A percentile compares a stretch with the other conserved stretches of the same genome.
phyloP scores from a whole-genome alignment of 2,888 invertebrate species.

The Punctoribates punctum region DNA sequence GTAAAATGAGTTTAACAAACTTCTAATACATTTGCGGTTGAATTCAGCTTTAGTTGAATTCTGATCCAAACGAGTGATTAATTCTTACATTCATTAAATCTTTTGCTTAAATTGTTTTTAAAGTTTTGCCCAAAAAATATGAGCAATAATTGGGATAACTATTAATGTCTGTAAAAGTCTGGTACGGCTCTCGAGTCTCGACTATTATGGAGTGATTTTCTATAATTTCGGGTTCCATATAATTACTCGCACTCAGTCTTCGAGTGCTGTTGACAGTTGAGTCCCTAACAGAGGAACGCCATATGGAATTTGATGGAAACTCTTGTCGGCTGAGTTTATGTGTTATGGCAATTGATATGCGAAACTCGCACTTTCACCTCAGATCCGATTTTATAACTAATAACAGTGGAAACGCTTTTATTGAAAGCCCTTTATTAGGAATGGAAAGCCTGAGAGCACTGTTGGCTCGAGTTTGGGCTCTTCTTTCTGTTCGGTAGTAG shows the following conservation, averaged over 20 bases:
- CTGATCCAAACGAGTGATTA: too few species aligned
- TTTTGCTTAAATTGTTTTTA: too few species aligned
- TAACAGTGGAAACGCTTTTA: conserved; percentile 18
- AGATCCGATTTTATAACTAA: conserved; percentile 22
- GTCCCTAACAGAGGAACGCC: not conserved
- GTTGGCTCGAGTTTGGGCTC: too few species aligned
- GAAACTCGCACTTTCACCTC: conserved; percentile 13
- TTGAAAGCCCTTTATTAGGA: conserved; percentile 12
- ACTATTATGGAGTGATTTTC: not conserved
- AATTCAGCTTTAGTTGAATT: too few species aligned
- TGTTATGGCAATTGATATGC: conserved; percentile 11
- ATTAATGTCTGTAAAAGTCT: not conserved
- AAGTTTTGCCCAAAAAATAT: too few species aligned
- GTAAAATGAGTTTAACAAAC: conserved; percentile 16
- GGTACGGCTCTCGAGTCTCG: not conserved
- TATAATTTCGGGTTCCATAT: conserved; percentile 12
- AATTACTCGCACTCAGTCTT: not conserved
- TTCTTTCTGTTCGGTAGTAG: too few species aligned
- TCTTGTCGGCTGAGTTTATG: too few species aligned
- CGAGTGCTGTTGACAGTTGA: conserved; percentile 7
- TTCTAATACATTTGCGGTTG: not conserved
- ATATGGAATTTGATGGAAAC: conserved; percentile 14
- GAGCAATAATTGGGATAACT: not conserved
- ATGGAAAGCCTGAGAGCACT: not conserved
- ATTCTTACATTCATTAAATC: too few species aligned